Evolutionary conservation across 64 coral and sea anemone species (phyloP).

Genomic region (Montipora efflorescens): DNA sequence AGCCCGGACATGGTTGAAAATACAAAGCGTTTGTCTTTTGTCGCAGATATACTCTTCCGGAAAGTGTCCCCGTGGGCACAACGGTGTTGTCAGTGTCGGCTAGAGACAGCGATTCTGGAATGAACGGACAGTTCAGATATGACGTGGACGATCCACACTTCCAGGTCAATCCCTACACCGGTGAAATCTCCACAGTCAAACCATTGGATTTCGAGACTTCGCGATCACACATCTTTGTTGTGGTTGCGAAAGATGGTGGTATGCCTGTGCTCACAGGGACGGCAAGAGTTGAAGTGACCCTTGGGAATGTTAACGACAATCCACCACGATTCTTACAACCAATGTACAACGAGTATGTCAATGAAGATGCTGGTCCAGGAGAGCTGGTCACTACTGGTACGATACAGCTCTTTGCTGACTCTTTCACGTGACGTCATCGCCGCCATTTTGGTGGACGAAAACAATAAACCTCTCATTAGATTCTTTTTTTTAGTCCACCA

Average conservation of each 20-base stretch:
- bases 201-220: slow-evolving; percentile 81
- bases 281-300: slow-evolving; percentile 70
- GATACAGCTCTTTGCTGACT: too few relatives aligned
- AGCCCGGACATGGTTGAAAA: neutral
- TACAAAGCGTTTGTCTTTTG: neutral
- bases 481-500: too few relatives aligned
- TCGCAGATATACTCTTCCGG: slow-evolving; percentile 69
- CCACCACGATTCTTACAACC: slow-evolving; percentile 81
- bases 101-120: slow-evolving; percentile 66
- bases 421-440: too few relatives aligned
- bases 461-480: too few relatives aligned
- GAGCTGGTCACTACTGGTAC: slow-evolving; percentile 94
- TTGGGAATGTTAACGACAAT: slow-evolving; percentile 95
- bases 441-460: too few relatives aligned
- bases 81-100: slow-evolving; percentile 72
- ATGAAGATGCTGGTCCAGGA: slow-evolving; percentile 81
- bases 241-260: slow-evolving; percentile 86
- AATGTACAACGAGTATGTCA: slow-evolving; percentile 74
- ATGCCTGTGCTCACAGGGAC: slow-evolving; percentile 71
- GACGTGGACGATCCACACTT: slow-evolving; percentile 71
- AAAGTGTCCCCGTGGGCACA: slow-evolving; percentile 85
- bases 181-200: slow-evolving; percentile 60
- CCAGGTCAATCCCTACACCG: slow-evolving; percentile 79
- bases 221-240: slow-evolving; percentile 65
- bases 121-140: slow-evolving; percentile 79